Base-by-base conservation (phyloP, 2,113 vertebrate species). In the Holacanthus passer region DNA sequence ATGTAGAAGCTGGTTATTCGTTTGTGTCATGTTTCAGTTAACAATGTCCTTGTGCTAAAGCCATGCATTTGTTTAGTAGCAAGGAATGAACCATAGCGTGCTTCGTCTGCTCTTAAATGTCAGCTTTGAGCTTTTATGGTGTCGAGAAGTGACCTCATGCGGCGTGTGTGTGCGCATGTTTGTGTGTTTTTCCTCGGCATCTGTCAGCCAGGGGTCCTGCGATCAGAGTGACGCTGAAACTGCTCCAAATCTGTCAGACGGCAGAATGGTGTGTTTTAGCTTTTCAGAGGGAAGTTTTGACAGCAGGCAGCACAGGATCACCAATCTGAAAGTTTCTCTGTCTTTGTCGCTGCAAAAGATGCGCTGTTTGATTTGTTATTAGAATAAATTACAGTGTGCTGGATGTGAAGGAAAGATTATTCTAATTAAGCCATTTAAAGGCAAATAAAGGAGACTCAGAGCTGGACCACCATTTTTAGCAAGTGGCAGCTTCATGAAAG, bases 171-270 rank as follows among this genome's bases (percentile, higher is more conserved):
- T 70, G 22, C 48, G 29, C 29, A 1, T 53, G 9, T 58, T 16
- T 43, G 29, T 52, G 55, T 47, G 62, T 70, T 19, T 78, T 83
- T 59, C 41, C 52, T 19, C 16, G 62, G 59, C 35, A 67, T 59
- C 72, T 71, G 73, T 77, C 82, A 77, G 78, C 55, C 60, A 47
- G 56, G 2, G 3, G 75, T 80, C 10, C 39, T 29, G 37, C 73
- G 82, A 83, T 85, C 71, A 73, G 77, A 83, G 60, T 22, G 72
- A 77, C 48, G 58, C 78, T 80, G 69, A 87, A 79, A 39, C 75
- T 87, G 91, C 78, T 87, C 90, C 79, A 79, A 69, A 89, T 92
- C 87, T 91, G 90, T 94, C 91, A 92, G 67, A 31, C 50, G 8
- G 56, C 64, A 53, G 63, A 81, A 41, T 0, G 0, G 2, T 29